Percentiles rank a stretch among this genome's conserved stretches.
phyloP scores from a whole-genome alignment of 2,797 vertebrate genomes.

The Clarias laeviceps region DNA sequence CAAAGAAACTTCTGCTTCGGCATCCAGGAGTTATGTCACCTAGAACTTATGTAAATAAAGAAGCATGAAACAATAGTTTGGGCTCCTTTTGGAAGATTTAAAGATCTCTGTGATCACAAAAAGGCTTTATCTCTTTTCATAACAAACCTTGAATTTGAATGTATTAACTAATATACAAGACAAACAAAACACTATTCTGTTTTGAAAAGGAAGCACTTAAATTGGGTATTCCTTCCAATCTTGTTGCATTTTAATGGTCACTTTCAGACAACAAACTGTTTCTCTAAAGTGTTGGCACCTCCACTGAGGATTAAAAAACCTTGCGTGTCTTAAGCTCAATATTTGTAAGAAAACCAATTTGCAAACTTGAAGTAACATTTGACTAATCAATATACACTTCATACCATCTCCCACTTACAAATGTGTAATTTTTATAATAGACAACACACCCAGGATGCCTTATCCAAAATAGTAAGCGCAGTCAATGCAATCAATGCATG shows the following conservation, averaged over 20 bases:
- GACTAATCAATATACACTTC: background rate
- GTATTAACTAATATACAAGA: background rate
- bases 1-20: too few relatives aligned
- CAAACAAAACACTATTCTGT: too few relatives aligned
- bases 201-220: background rate
- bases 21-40: too few relatives aligned
- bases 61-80: background rate
- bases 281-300: background rate
- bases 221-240: background rate
- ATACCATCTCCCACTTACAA: background rate
- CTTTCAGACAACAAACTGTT: background rate
- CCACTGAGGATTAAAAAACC: too few relatives aligned
- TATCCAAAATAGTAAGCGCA: background rate
- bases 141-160: background rate
- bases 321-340: background rate
- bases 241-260: background rate
- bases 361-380: background rate
- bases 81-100: background rate
- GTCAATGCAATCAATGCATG: background rate
- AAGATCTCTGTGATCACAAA: background rate
- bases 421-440: background rate
- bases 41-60: background rate
- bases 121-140: background rate
- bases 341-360: background rate
- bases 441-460: background rate